phyloP scores from a whole-genome alignment of 2,797 vertebrate species.

The Odontamblyopus lacepedii region DNA sequence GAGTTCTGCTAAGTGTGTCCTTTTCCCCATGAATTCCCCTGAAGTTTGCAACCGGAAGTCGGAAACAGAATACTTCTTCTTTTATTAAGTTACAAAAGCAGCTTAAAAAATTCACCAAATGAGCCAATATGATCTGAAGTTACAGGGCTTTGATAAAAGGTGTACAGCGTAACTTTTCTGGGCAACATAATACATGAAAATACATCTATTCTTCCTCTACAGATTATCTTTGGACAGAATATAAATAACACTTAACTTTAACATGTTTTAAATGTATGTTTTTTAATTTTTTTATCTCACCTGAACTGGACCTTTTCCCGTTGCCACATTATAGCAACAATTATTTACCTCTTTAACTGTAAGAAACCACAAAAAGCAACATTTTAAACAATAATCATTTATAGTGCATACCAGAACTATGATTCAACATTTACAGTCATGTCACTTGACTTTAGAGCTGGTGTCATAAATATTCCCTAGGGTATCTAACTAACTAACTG shows the following conservation, averaged over 20 bases:
- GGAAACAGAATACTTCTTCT: conserved; percentile 6
- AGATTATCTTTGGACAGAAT: too few relatives aligned
- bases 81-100: neutral
- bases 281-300: too few relatives aligned
- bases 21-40: conserved; percentile 21
- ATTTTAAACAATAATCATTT: neutral
- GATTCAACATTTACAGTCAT: too few relatives aligned
- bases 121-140: neutral
- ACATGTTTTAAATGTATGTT: too few relatives aligned
- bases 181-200: too few relatives aligned
- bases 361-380: neutral
- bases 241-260: too few relatives aligned
- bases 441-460: too few relatives aligned
- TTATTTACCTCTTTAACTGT: neutral
- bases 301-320: conserved; percentile 50
- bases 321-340: conserved; percentile 9
- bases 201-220: too few relatives aligned
- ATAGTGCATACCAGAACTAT: too few relatives aligned
- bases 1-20: too few relatives aligned
- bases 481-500: too few relatives aligned
- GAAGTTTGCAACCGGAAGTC: conserved; percentile 23
- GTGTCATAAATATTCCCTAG: too few relatives aligned
- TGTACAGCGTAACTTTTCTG: neutral
- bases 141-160: neutral
- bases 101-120: conserved; percentile 10